These are phyloP conservation scores for Amaurobius ferox DNA, from an alignment of 2,888 invertebrate species.

Conservation along the genomic window DNA sequence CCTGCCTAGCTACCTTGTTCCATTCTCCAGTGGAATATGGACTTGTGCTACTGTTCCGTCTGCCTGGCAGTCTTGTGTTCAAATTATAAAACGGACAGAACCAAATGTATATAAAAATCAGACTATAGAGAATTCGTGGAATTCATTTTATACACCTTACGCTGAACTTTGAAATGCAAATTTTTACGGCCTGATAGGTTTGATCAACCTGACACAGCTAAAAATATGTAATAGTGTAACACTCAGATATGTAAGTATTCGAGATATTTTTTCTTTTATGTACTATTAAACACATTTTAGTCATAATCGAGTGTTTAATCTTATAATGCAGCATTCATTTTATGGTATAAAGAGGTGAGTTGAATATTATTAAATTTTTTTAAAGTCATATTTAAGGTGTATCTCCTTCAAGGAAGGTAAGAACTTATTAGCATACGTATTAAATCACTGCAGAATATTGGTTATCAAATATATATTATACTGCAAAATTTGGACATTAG, in stretches of 20 bases:
- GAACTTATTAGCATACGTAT: not conserved
- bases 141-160: constrained; percentile 28
- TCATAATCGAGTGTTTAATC: constrained; percentile 50
- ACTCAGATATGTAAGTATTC: constrained; percentile 63
- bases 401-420: not conserved
- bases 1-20: constrained; percentile 20
- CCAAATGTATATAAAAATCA: too few species aligned
- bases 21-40: constrained; percentile 2
- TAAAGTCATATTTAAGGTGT: not conserved
- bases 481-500: too few species aligned
- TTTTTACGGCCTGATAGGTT: constrained; percentile 49
- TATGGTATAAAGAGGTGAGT: constrained; percentile 54
- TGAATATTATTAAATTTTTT: not conserved
- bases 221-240: constrained; percentile 56
- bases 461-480: too few species aligned
- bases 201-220: constrained; percentile 25
- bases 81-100: not conserved
- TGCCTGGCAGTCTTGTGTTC: constrained; percentile 59
- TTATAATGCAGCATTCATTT: constrained; percentile 25
- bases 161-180: constrained; percentile 54
- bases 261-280: constrained; percentile 55
- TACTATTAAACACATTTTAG: constrained; percentile 63
- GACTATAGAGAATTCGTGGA: not conserved
- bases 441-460: too few species aligned
- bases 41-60: constrained; percentile 47